phyloP scores from a whole-genome alignment of 2,113 vertebrate species.

The Notarius quadriscutis region DNA sequence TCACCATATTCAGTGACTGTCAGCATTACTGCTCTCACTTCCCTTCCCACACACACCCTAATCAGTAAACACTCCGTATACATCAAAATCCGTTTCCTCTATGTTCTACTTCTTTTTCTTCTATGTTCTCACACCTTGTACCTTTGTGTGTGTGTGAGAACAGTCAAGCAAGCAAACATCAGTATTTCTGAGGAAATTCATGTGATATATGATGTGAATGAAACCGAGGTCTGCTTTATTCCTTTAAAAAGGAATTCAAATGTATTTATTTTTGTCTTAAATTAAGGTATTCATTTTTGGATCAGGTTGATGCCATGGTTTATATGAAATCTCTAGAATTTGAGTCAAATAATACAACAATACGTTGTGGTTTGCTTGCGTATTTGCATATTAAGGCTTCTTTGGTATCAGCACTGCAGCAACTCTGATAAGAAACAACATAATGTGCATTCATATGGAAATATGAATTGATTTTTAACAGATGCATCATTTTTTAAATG shows the following conservation, averaged over 20 bases:
- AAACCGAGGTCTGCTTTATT: background rate
- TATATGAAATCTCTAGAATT: too few relatives aligned
- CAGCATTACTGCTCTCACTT: conserved; percentile 1
- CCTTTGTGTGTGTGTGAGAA: background rate
- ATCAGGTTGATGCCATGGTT: too few relatives aligned
- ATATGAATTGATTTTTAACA: background rate
- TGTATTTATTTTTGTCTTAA: too few relatives aligned
- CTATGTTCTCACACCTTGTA: background rate
- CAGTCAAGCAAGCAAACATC: background rate
- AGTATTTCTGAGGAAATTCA: background rate
- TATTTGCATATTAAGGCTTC: background rate
- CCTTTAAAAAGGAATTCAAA: background rate
- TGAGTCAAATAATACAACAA: background rate
- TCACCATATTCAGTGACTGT: background rate
- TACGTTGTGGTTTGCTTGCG: too few relatives aligned
- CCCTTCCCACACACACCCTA: background rate
- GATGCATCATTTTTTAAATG: background rate
- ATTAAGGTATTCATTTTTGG: too few relatives aligned
- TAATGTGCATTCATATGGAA: background rate
- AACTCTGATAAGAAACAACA: background rate
- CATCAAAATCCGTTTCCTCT: background rate
- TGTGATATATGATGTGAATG: background rate
- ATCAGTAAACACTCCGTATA: background rate
- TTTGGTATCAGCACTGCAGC: too few relatives aligned
- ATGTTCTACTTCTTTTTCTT: background rate